A percentile compares a stretch with the other conserved stretches of the same genome.
phyloP scores from a whole-genome alignment of 2,888 invertebrate genomes.

The Formica aserva region DNA sequence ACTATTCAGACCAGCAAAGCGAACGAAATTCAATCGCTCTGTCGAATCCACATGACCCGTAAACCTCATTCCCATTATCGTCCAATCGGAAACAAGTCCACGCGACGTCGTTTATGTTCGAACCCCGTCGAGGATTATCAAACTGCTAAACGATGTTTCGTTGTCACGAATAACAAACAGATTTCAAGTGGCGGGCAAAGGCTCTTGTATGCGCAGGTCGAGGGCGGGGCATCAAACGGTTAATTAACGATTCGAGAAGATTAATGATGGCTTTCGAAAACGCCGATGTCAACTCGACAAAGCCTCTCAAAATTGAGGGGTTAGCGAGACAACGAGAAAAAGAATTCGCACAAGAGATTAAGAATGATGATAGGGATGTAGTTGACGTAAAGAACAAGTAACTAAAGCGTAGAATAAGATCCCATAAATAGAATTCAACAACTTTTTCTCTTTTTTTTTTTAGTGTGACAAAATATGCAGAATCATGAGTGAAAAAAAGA shows the following conservation, averaged over 20 bases:
- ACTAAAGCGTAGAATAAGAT: background rate
- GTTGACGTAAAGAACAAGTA: background rate
- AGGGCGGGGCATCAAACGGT: slow-evolving; percentile 64
- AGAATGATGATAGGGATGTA: background rate
- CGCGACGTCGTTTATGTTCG: slow-evolving; percentile 44
- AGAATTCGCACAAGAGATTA: slow-evolving; percentile 1
- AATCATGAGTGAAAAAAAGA: background rate
- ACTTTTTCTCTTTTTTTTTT: background rate
- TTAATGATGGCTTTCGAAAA: slow-evolving; percentile 64
- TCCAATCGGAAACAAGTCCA: slow-evolving; percentile 51
- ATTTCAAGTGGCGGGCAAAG: slow-evolving; percentile 42
- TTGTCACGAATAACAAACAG: slow-evolving; percentile 55
- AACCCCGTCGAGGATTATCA: slow-evolving; percentile 50
- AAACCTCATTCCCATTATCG: slow-evolving; percentile 50
- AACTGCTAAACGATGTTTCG: slow-evolving; percentile 58
- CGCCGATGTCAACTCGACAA: slow-evolving; percentile 49
- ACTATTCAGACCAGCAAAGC: slow-evolving; percentile 46
- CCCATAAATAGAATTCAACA: background rate
- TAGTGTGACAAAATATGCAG: background rate
- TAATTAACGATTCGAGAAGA: slow-evolving; percentile 74
- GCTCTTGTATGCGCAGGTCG: slow-evolving; percentile 43
- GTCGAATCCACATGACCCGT: slow-evolving; percentile 49
- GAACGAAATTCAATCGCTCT: slow-evolving; percentile 49
- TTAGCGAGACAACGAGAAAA: background rate
- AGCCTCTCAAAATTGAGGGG: slow-evolving; percentile 62